Evolutionary conservation across 2,888 invertebrate species (phyloP), one percentile per base, ranked within the genome.

Genomic region (Epirrhoe tristata): DNA sequence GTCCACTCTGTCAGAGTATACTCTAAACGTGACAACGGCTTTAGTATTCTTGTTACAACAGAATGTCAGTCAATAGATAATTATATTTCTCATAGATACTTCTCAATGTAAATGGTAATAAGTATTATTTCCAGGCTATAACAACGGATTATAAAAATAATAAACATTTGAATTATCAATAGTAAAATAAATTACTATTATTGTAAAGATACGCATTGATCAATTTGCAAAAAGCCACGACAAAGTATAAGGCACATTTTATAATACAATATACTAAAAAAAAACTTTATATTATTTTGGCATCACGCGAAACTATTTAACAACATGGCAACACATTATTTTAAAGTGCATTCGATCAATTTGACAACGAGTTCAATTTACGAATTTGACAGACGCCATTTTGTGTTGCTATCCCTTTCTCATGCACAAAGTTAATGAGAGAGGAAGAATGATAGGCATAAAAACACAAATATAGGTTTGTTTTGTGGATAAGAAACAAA

Each of bases 211-310:
- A n/a, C n/a, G n/a, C n/a, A n/a, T 24, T 24, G 24, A 24, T 24
- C 24, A 24, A 43, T 43, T 12, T 43, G 12, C 12, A 43, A 12
- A 24, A 43, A 36, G 39, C 39, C 39, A 43, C 12, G 39, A 39
- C 10, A 43, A 43, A 12, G 39, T 43, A 4, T 81, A 81, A 82
- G 83, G 82, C 83, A 82, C 82, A 75, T 77, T 74, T 71, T 74
- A 24, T 3, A 24, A 24, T 74, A 77, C 74, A 75, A 78, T 84
- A 85, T 80, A 84, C 80, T 78, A 82, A 85, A 82, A 74, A 75
- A 76, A 81, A 81, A 81, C 82, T 67, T 62, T 67, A 70, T 79
- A 73, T 77, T 77, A 81, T 83, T 90, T 90, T 90, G 89, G 90
- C 90, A 88, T 85, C 83, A 81, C 79, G 81, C 75, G 77, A 82